Evolutionary conservation across 2,888 invertebrate species (phyloP).

Genomic region (Torymus texanus): DNA sequence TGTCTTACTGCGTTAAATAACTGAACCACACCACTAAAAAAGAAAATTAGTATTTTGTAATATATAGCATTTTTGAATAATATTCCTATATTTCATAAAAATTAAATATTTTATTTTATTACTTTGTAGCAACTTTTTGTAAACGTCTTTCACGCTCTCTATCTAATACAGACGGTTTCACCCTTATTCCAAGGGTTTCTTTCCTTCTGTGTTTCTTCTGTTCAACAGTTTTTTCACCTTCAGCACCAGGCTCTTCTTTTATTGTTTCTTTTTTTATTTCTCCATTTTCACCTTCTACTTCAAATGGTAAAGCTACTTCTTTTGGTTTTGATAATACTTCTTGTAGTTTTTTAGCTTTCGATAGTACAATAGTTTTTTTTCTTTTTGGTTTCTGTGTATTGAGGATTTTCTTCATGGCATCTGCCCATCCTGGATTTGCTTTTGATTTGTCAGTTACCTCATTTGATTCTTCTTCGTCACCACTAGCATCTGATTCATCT

Average conservation of each 20-base stretch:
- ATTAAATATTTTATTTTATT: constrained; percentile 57
- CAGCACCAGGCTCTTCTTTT: constrained; percentile 55
- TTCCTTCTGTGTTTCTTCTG: constrained; percentile 73
- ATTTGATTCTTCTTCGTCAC: constrained; percentile 25
- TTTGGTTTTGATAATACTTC: constrained; percentile 77
- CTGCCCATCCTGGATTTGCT: constrained; percentile 86
- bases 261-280: constrained; percentile 70
- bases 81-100: too few relatives aligned
- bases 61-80: too few relatives aligned
- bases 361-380: constrained; percentile 85
- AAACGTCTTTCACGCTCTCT: constrained; percentile 86
- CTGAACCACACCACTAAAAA: constrained; percentile 89
- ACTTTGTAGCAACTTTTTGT: constrained; percentile 88
- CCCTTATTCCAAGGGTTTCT: constrained; percentile 79
- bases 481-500: constrained; percentile 41
- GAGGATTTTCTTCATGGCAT: constrained; percentile 88
- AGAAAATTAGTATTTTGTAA: constrained; percentile 48
- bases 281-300: constrained; percentile 80
- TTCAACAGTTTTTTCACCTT: constrained; percentile 68
- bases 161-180: constrained; percentile 86
- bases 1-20: constrained; percentile 92
- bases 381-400: constrained; percentile 84
- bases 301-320: constrained; percentile 77
- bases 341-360: constrained; percentile 85
- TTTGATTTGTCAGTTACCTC: constrained; percentile 48